phyloP scores from a whole-genome alignment of 2,888 invertebrate species.

The Lapara coniferarum region DNA sequence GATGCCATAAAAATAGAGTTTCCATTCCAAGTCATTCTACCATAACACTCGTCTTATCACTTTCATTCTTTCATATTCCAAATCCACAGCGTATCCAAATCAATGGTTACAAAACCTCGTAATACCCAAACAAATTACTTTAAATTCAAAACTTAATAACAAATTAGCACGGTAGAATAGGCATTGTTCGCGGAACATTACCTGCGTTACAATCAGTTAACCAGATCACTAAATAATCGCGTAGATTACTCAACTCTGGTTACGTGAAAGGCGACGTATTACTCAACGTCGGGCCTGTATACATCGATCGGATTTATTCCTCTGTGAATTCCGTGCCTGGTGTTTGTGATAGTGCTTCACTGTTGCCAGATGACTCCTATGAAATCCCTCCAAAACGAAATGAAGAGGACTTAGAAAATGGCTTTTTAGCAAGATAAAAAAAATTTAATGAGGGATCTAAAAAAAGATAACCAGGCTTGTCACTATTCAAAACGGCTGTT shows the following conservation, averaged over 20 bases:
- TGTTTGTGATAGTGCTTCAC: too few relatives aligned
- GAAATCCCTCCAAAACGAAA: too few relatives aligned
- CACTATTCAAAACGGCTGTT: too few relatives aligned
- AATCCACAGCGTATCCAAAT: background rate
- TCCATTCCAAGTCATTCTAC: too few relatives aligned
- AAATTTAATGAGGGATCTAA: too few relatives aligned
- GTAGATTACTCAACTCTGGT: constrained; percentile 34
- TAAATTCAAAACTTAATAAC: background rate
- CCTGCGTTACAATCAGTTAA: constrained; percentile 17
- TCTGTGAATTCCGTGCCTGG: background rate
- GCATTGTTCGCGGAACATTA: constrained; percentile 20
- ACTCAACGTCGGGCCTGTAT: constrained; percentile 21
- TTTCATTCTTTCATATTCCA: too few relatives aligned
- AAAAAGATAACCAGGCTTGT: too few relatives aligned
- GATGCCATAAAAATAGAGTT: too few relatives aligned
- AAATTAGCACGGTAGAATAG: background rate
- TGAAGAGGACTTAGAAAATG: too few relatives aligned
- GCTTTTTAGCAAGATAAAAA: too few relatives aligned
- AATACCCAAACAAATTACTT: background rate
- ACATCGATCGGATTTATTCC: background rate
- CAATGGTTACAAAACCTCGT: background rate
- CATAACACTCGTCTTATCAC: too few relatives aligned
- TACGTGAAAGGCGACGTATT: constrained; percentile 36
- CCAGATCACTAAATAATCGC: constrained; percentile 18
- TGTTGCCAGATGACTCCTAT: too few relatives aligned